Conservation (phyloP, 2,797 vertebrate genomes). For the Gorsachius magnificus region DNA sequence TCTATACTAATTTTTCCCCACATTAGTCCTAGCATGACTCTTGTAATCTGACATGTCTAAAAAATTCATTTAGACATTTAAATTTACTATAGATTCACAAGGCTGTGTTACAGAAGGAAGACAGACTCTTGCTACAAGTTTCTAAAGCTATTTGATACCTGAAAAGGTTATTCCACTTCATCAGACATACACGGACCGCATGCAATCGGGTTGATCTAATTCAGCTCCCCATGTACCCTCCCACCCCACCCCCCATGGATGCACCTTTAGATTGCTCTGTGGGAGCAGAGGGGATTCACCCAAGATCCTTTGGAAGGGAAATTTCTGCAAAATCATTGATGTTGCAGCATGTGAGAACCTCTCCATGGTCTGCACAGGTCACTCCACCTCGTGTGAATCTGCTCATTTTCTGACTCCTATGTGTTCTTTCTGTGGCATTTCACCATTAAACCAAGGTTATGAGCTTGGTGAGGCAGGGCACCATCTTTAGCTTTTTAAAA, state of each 20-base stretch:
- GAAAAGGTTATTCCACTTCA: not conserved
- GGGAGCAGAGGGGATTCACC: not conserved
- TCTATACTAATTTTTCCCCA: not conserved
- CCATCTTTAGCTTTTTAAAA: not conserved
- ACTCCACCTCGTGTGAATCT: fast-evolving
- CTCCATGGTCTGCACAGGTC: not conserved
- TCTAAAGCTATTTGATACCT: not conserved
- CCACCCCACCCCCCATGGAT: fast-evolving
- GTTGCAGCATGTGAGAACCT: not conserved
- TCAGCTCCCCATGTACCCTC: not conserved
- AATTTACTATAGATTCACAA: not conserved
- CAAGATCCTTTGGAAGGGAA: fast-evolving
- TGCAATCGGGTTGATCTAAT: not conserved
- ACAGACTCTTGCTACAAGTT: not conserved
- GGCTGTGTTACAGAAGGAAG: not conserved
- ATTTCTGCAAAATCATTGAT: not conserved
- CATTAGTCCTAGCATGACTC: not conserved
- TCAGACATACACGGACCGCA: not conserved
- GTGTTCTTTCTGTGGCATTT: not conserved
- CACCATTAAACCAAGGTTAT: fast-evolving
- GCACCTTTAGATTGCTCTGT: too few species aligned
- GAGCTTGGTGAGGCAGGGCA: not conserved
- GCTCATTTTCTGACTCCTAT: fast-evolving
- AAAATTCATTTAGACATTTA: not conserved
- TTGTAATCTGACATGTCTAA: not conserved